Evolutionary conservation across 2,113 vertebrate species (phyloP), one percentile per base, ranked within the genome.

Genomic region (Bucco capensis): DNA sequence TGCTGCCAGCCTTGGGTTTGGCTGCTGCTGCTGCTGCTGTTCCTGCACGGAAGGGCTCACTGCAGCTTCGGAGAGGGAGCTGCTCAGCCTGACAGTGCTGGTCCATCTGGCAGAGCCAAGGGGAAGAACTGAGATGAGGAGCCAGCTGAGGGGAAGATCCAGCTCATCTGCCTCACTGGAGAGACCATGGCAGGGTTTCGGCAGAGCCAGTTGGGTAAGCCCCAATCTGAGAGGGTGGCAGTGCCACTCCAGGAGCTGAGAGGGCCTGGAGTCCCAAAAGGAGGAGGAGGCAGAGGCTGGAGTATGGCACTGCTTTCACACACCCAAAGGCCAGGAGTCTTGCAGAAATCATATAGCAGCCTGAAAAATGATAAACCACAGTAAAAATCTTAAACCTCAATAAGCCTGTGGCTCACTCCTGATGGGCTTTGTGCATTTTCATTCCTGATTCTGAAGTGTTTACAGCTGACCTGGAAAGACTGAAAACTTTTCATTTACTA

Each of bases 231-330:
- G 73, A 44, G 50, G 24, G 9, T 50, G 46, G 30, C 51, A 66
- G 6, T 3, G 25, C 35, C 78, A 50, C 35, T 64, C 24, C 1
- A 1, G 40, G 35, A 81, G 49, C 51, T 1, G 1, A 42, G 76
- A 17, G 4, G 8, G 9, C 14, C 22, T 28, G 25, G 31, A 53
- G 25, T 17, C 21, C 28, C 82, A 38, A n/a, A 31, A 33, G 8
- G 15, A 53, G 33, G n/a, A 72, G 49, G 38, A 72, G 51, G 35
- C 44, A 44, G 67, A 40, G 31, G 42, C 50, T 83, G 79, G 38
- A 83, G 14, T 6, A 38, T 0, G 0, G 30, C 50, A 84, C 37
- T 0, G 1, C 33, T 66, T 60, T 53, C 28, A 23, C 0, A 0
- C 11, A 10, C 23, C 44, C 28, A 24, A 57, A 62, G 35, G 22